Evolutionary conservation across 2,113 vertebrate species (phyloP).

Genomic region (Falcunculus frontatus): DNA sequence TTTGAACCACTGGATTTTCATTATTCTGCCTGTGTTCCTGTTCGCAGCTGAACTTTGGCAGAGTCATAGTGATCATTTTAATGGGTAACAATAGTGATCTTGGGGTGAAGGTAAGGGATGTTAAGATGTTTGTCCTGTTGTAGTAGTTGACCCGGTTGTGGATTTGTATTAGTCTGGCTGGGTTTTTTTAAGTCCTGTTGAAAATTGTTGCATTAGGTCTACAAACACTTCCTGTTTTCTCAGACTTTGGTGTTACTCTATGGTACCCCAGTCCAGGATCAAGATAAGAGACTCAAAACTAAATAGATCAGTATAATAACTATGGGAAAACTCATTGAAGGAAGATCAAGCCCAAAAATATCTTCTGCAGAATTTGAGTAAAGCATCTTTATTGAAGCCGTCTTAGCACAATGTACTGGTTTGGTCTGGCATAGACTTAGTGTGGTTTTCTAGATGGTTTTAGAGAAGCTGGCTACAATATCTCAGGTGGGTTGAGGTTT

Average conservation of each 20-base stretch:
- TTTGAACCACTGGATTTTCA: not conserved
- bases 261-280: not conserved
- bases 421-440: not conserved
- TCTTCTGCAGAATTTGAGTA: not conserved
- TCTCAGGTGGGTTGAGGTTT: not conserved
- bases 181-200: not conserved
- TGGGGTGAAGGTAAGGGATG: not conserved
- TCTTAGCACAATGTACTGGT: not conserved
- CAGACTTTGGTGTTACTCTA: not conserved
- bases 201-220: not conserved
- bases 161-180: not conserved
- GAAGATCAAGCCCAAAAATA: not conserved
- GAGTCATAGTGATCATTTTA: not conserved
- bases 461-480: not conserved
- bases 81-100: not conserved
- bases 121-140: not conserved
- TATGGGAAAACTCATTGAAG: not conserved
- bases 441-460: not conserved
- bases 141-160: not conserved
- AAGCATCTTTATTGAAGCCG: not conserved
- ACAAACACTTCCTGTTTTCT: not conserved
- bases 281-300: not conserved
- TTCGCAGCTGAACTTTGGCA: not conserved
- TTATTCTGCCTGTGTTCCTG: not conserved
- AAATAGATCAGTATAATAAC: not conserved